Evolutionary conservation across 2,888 invertebrate species (phyloP).

Genomic region (Artemia sinica): DNA sequence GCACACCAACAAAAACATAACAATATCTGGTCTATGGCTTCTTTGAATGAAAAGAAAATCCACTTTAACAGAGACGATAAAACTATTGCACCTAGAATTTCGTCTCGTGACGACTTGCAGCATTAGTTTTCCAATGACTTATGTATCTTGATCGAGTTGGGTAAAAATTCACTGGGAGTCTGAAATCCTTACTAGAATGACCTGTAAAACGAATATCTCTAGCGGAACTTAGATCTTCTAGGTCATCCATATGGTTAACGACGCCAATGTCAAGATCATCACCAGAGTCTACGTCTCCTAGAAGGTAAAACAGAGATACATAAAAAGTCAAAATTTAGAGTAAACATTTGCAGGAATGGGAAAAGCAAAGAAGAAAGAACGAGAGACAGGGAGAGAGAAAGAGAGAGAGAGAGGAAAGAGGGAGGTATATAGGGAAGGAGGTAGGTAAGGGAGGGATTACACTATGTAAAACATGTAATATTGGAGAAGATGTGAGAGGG

Average conservation of each 20-base stretch:
- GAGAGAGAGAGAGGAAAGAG: background rate
- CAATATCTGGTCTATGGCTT: too few relatives aligned
- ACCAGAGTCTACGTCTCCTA: constrained; percentile 63
- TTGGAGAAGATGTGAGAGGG: too few relatives aligned
- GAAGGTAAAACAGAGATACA: constrained; percentile 20
- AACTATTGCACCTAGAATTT: constrained; percentile 17
- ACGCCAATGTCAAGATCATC: constrained; percentile 41
- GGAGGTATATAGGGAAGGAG: too few relatives aligned
- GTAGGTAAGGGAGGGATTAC: too few relatives aligned
- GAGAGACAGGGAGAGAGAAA: constrained; percentile 11
- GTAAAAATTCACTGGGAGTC: background rate
- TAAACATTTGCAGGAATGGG: background rate
- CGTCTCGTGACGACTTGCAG: constrained; percentile 21
- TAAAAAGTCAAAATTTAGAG: background rate
- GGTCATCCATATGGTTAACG: background rate
- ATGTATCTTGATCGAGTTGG: background rate
- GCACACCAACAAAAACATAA: too few relatives aligned
- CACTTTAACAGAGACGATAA: too few relatives aligned
- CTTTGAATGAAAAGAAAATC: too few relatives aligned
- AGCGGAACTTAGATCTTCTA: background rate
- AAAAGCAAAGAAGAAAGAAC: constrained; percentile 16
- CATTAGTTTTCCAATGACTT: constrained; percentile 6
- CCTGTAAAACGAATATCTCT: background rate
- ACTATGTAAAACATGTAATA: too few relatives aligned
- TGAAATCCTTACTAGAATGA: background rate